These are phyloP conservation scores for Emys orbicularis DNA, from an alignment of 2,797 vertebrate genomes.

Conservation along the genomic window DNA sequence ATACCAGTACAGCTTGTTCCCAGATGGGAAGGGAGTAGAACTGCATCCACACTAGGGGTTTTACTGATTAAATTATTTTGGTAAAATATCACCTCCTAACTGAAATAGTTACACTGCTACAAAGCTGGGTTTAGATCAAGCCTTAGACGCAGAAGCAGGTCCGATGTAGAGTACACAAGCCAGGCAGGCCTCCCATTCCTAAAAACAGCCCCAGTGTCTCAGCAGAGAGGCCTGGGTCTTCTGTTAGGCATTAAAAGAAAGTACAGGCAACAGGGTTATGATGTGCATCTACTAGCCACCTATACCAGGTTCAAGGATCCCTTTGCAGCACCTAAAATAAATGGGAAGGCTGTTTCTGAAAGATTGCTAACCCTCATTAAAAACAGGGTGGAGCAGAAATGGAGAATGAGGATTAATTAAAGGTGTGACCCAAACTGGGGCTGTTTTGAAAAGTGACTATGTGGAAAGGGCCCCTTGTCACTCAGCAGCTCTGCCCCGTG, in stretches of 20 bases:
- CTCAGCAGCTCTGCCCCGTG: rapidly evolving
- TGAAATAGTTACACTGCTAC: background rate
- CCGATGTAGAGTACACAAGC: background rate
- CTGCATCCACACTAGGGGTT: background rate
- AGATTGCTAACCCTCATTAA: background rate
- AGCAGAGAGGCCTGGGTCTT: background rate
- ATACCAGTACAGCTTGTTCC: background rate
- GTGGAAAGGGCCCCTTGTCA: background rate
- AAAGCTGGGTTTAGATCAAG: background rate
- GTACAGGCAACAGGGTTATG: background rate
- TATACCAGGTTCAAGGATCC: background rate
- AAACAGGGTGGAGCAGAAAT: background rate
- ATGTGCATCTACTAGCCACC: background rate
- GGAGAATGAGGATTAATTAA: background rate
- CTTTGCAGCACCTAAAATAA: too few relatives aligned
- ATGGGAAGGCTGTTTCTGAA: too few relatives aligned
- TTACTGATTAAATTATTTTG: background rate
- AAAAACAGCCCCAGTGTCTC: background rate
- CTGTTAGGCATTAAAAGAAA: background rate
- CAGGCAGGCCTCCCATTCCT: background rate
- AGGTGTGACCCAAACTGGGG: background rate
- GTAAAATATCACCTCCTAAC: too few relatives aligned
- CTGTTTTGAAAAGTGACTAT: background rate
- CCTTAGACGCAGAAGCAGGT: background rate
- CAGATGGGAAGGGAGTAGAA: background rate